Base-by-base conservation (phyloP, 2,113 vertebrate species). In the Sinocyclocheilus maitianheensis region DNA sequence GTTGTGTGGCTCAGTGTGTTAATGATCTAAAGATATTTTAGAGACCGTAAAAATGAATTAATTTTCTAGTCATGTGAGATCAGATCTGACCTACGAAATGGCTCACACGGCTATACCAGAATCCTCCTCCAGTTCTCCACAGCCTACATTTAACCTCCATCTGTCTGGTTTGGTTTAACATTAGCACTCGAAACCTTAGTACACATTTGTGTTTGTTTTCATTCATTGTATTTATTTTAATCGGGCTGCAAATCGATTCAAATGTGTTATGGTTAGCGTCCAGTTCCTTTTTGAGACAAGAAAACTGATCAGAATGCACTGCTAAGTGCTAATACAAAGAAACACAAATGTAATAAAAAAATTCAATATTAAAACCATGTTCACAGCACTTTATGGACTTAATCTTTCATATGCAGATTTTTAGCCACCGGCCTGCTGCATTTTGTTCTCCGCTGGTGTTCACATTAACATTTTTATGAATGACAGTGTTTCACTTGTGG, bases 81-180 rank as follows among this genome's bases (percentile, higher is more conserved):
- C 40, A 48, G 72, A 74, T 74, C 53, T 79, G 4, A 79, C 13
- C 7, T n/a, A 3, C 14, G 11, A 46, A 65, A 81, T 11, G 0
- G 34, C 77, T 62, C 34, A 62, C 77, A 63, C 5, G 37, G 37
- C 77, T 63, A 24, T 37, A 65, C 37, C 60, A 48, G 72, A 76
- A 16, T 30, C 60, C 37, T 46, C 60, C 40, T 81, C n/a, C 60
- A 48, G 20, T 46, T 67, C 60, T 63, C 37, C 65, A 63, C 2
- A 60, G 40, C 24, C 30, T 76, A 60, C 65, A 76, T 87, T 77
- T 77, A 87, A 88, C 83, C 63, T 77, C 74, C 55, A 26, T 88
- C 22, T 16, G 40, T 83, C 34, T 72, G 43, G 48, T 86, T 86
- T 71, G 55, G 69, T 88, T 83, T 60, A 53, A 83, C 81, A 80